phyloP scores from a whole-genome alignment of 2,888 invertebrate species.

The Macropis europaea region DNA sequence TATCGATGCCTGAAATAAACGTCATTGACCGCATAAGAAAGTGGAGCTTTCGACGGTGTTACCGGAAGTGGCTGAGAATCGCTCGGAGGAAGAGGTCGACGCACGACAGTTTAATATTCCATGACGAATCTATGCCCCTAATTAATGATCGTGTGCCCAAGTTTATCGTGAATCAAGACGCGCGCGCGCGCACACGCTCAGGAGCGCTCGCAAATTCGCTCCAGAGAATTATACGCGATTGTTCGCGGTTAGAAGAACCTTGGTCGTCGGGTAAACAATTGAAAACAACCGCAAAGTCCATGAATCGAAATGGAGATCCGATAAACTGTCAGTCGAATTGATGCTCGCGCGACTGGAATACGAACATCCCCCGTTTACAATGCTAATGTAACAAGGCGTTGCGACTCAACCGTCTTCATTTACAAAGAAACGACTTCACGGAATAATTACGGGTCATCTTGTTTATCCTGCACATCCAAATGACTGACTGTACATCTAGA shows the following conservation, averaged over 20 bases:
- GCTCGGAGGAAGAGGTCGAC: constrained; percentile 7
- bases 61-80: constrained; percentile 39
- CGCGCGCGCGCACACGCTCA: too few species aligned
- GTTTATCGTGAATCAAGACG: not conserved
- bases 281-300: not conserved
- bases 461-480: too few species aligned
- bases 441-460: too few species aligned
- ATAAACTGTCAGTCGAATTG: not conserved
- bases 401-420: too few species aligned
- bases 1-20: not conserved
- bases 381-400: not conserved
- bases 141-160: not conserved
- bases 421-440: too few species aligned
- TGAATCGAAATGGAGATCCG: not conserved
- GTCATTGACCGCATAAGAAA: constrained; percentile 34
- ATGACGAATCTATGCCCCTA: not conserved
- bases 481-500: too few species aligned
- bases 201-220: too few species aligned
- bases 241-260: not conserved
- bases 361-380: not conserved
- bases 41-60: constrained; percentile 29
- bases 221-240: too few species aligned
- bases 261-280: not conserved
- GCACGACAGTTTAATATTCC: constrained; percentile 17
- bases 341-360: not conserved